Percentiles rank a stretch among this genome's conserved stretches.
Evolutionary conservation across 2,888 invertebrate species (phyloP).

Genomic region (Odontocerum albicorne): DNA sequence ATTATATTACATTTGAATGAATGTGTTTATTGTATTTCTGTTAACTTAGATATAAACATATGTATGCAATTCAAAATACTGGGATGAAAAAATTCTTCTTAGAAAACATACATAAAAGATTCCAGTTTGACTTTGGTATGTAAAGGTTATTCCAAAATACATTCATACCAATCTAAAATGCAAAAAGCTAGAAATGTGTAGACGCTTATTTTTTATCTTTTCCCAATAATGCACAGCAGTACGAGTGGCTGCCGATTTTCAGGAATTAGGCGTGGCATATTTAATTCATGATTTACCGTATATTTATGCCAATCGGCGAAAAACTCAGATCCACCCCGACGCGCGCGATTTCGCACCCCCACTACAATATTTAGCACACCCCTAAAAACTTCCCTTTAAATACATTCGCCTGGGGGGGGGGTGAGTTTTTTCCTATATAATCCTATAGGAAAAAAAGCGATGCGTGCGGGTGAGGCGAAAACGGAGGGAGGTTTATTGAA

Average conservation of each 20-base stretch:
- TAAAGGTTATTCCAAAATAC: no score
- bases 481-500: constrained; percentile 25
- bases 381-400: constrained; percentile 24
- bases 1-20: no score
- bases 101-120: no score
- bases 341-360: constrained; percentile 11
- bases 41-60: no score
- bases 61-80: no score
- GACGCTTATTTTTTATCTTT: no score
- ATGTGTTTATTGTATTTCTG: no score
- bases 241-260: constrained; percentile 22
- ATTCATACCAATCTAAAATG: no score
- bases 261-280: constrained; percentile 31
- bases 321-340: constrained; percentile 23
- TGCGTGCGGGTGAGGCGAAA: constrained; percentile 20
- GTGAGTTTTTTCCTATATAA: constrained; percentile 31
- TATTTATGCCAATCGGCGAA: constrained; percentile 36
- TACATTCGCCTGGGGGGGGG: constrained; percentile 24
- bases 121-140: no score
- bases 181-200: no score
- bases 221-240: no score
- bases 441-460: constrained; percentile 29
- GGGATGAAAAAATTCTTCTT: not conserved
- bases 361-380: constrained; percentile 31
- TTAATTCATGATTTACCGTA: constrained; percentile 36